phyloP scores from a whole-genome alignment of 2,888 invertebrate genomes.

The Agapostemon virescens region DNA sequence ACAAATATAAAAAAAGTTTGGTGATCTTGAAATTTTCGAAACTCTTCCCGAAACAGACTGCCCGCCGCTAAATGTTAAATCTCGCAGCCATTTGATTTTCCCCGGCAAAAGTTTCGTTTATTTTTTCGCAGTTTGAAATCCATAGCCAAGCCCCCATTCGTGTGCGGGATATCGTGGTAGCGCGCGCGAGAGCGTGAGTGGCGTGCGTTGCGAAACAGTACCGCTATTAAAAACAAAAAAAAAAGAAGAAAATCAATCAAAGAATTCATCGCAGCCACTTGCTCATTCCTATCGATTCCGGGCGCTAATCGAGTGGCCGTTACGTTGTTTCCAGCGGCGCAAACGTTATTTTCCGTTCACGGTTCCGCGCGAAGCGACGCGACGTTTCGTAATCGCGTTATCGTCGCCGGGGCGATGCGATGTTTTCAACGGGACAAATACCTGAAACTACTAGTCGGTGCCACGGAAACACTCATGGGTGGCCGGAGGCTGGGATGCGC shows the following conservation, averaged over 20 bases:
- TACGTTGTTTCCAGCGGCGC: conserved; percentile 37
- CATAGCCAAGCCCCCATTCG: neutral
- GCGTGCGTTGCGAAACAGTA: neutral
- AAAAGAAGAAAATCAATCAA: neutral
- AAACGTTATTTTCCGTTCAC: conserved; percentile 40
- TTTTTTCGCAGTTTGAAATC: neutral
- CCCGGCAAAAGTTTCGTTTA: neutral
- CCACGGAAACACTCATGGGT: conserved; percentile 10
- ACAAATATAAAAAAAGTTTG: neutral
- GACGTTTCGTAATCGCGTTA: conserved; percentile 43
- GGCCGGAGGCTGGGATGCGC: neutral
- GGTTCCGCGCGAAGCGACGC: conserved; percentile 1
- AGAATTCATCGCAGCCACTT: neutral
- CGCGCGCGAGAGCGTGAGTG: neutral
- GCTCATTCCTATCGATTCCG: conserved; percentile 24
- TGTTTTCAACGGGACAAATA: conserved; percentile 38
- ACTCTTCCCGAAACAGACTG: neutral
- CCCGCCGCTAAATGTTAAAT: neutral
- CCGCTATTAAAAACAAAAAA: neutral
- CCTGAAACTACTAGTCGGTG: conserved; percentile 26
- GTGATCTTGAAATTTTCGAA: neutral
- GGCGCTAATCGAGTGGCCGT: conserved; percentile 29
- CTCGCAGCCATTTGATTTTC: neutral
- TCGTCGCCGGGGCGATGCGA: conserved; percentile 14
- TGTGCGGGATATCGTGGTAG: neutral